Evolutionary conservation across 2,888 invertebrate species (phyloP).

Genomic region (Lasioglossum villosulum): DNA sequence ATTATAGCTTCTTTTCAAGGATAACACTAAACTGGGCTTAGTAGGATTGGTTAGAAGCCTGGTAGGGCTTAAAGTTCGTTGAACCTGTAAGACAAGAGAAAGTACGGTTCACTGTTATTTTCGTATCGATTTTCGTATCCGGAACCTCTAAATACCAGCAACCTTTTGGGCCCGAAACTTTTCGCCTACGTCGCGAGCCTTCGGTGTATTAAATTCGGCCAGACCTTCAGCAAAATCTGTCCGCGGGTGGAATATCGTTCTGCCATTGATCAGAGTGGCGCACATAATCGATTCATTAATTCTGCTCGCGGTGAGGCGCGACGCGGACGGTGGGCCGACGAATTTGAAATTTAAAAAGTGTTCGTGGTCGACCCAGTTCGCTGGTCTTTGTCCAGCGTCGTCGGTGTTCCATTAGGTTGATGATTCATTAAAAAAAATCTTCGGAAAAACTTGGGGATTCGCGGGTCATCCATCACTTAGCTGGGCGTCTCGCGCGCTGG

Average conservation of each 20-base stretch:
- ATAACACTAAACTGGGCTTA: not conserved
- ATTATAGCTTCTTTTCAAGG: not conserved
- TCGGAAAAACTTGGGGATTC: constrained; percentile 20
- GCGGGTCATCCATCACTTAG: constrained; percentile 31
- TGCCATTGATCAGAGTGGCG: not conserved
- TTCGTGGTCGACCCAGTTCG: constrained; percentile 8
- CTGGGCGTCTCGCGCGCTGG: not conserved
- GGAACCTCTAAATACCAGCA: not conserved
- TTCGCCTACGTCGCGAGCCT: not conserved
- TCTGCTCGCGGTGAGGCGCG: not conserved
- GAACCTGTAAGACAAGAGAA: not conserved
- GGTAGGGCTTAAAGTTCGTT: not conserved
- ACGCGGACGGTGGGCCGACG: not conserved
- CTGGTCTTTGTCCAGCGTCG: not conserved
- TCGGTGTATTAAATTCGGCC: not conserved
- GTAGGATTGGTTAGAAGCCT: not conserved
- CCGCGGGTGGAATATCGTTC: not conserved
- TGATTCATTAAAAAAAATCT: constrained; percentile 23
- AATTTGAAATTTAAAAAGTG: constrained; percentile 24
- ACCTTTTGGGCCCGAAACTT: not conserved
- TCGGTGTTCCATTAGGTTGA: constrained; percentile 1
- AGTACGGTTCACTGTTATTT: not conserved
- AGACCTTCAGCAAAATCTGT: not conserved
- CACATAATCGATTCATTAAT: not conserved
- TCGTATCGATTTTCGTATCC: not conserved